These are phyloP conservation scores for Zaprionus vittiger DNA, from an alignment of 1,140 invertebrate species.

Conservation along the genomic window DNA sequence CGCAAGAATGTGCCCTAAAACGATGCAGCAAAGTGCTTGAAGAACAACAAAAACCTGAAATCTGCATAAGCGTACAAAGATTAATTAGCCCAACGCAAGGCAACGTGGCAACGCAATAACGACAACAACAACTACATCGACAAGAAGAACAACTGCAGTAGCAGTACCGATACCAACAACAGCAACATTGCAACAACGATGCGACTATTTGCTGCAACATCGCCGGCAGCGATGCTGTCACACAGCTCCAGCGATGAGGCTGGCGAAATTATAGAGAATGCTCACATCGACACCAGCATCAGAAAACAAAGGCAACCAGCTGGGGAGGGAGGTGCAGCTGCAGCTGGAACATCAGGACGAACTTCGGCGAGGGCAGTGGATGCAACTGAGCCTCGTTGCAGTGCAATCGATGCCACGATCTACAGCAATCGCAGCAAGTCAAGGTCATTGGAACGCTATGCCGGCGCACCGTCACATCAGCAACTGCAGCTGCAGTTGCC, in stretches of 20 bases:
- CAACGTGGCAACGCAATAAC: background rate
- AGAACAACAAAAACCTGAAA: slow-evolving; percentile 67
- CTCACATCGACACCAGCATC: slow-evolving; percentile 41
- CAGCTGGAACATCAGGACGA: background rate
- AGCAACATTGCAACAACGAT: slow-evolving; percentile 46
- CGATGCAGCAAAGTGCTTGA: slow-evolving; percentile 72
- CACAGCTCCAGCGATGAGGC: slow-evolving; percentile 68
- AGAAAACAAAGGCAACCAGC: slow-evolving; percentile 21
- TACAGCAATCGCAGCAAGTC: slow-evolving; percentile 67
- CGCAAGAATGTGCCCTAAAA: slow-evolving; percentile 83
- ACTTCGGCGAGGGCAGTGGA: background rate
- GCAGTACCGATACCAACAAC: too few species aligned
- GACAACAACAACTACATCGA: slow-evolving; percentile 20
- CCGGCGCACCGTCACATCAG: slow-evolving; percentile 72
- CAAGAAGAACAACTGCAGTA: slow-evolving; percentile 6
- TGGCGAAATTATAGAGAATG: slow-evolving; percentile 69
- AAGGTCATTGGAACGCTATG: slow-evolving; percentile 82
- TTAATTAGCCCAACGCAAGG: slow-evolving; percentile 63
- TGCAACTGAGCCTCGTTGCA: background rate
- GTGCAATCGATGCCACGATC: slow-evolving; percentile 36
- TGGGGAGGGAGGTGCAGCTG: slow-evolving; percentile 4
- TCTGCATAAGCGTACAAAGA: slow-evolving; percentile 71
- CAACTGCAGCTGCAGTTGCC: slow-evolving; percentile 47
- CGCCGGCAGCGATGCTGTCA: slow-evolving; percentile 40
- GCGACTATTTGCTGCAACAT: slow-evolving; percentile 57